A percentile compares a stretch with the other conserved stretches of the same genome.
These are phyloP conservation scores for Drosophila aldrichi DNA, from an alignment of 2,888 invertebrate genomes.

Conservation along the genomic window DNA sequence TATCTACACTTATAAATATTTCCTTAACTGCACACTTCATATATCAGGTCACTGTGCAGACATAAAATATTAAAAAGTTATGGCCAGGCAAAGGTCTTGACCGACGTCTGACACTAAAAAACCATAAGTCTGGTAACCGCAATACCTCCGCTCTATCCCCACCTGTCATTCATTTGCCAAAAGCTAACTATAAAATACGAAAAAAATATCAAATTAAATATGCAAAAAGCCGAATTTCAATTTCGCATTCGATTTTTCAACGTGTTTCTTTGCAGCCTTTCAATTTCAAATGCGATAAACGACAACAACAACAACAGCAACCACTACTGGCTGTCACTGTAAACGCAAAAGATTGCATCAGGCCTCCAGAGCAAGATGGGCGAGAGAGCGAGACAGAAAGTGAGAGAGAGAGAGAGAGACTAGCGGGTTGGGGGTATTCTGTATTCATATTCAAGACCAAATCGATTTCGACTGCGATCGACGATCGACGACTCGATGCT, in stretches of 20 bases:
- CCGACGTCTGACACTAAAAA: conserved; percentile 33
- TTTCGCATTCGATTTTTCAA: conserved; percentile 64
- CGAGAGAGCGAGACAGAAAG: not conserved
- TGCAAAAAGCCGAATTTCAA: conserved; percentile 54
- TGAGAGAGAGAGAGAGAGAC: not conserved
- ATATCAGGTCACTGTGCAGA: conserved; percentile 17
- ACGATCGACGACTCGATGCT: conserved; percentile 32
- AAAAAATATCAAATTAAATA: conserved; percentile 55
- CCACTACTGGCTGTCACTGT: conserved; percentile 50
- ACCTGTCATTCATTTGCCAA: conserved; percentile 9
- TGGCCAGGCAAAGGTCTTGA: conserved; percentile 60
- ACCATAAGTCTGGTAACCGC: conserved; percentile 7
- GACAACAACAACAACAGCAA: conserved; percentile 47
- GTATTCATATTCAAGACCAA: conserved; percentile 71
- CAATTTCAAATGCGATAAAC: conserved; percentile 73
- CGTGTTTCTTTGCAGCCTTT: conserved; percentile 66
- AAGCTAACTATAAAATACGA: conserved; percentile 20
- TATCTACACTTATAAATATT: not conserved
- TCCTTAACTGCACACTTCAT: not conserved
- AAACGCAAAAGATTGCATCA: conserved; percentile 69
- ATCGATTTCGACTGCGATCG: conserved; percentile 66
- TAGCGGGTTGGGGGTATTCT: conserved; percentile 12
- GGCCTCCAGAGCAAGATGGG: conserved; percentile 25
- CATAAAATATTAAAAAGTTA: conserved; percentile 18
- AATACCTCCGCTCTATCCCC: not conserved